Base-by-base conservation (phyloP, 1,140 invertebrate genomes). In the Archegozetes longisetosus region DNA sequence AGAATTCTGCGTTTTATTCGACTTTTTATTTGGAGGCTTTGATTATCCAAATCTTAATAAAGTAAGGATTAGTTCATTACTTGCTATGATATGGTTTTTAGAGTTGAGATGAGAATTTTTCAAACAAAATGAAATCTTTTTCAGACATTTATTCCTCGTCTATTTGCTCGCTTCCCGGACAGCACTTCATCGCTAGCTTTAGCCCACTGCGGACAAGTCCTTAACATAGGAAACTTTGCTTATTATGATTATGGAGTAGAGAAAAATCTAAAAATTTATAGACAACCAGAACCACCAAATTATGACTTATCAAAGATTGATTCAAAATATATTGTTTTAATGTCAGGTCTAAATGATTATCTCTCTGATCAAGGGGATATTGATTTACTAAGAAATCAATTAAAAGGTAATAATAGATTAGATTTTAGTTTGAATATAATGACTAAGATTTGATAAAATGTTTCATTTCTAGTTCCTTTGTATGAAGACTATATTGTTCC, bases 221-320 rank as follows among this genome's bases (percentile, higher is more conserved):
- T 57, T 50, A 25, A n/a, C 4, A 20, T 20, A 2, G 26, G 47
- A 23, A 40, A 23, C 1, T 61, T 61, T 46, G 28, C 26, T 4
- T 49, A n/a, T 46, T 73, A 64, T 58, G 54, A 61, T 40, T 55
- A 61, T 50, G 61, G 57, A 13, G 13, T 17, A 28, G 32, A 40
- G 17, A 32, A 49, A 3, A 63, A 64, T 48, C n/a, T 48, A 6
- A 2, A 13, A 26, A n/a, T 12, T 20, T 64, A 63, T 47, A 48
- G 53, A 17, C 24, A 9, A 13, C 2, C 20, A 40, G 24, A 22
- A 2, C 29, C 59, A 40, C 60, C 60, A 32, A 32, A 40, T 12
- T 62, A 62, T 25, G 47, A 62, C 27, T 14, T 62, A 28, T 48
- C 61, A 22, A 52, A 51, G 17, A 62, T 62, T 17, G 23, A 27